Evolutionary conservation across 2,113 vertebrate genomes (phyloP), one percentile per base, ranked within the genome.

Genomic region (Elephas maximus): DNA sequence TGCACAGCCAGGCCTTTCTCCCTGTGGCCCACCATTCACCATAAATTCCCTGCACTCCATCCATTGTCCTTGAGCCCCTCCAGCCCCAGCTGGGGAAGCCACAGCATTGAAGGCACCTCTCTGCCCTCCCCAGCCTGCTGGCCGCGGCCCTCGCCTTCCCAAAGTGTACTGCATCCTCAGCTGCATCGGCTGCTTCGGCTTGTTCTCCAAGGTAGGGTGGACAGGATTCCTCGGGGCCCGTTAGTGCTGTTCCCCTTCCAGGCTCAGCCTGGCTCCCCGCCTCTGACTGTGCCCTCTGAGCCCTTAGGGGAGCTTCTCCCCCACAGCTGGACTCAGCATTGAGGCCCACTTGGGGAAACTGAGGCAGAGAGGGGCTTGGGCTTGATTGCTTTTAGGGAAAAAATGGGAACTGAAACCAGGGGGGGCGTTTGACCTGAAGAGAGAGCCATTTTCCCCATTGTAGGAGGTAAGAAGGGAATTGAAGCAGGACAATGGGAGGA

Each of bases 161-260:
- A 99, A 99, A 94, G 99, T 99, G 5, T 99, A 99, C 98, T 99
- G 99, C 95, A 99, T 99, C 98, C 99, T 99, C 98, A 99, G 99
- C 98, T 99, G 98, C 71, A 86, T 99, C 53, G 99, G 99, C 91
- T 99, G 99, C 98, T 99, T 99, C 0, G 99, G 99, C 78, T 98
- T 99, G 41, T 99, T 99, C 98, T 99, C 99, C 92, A 99, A 99
- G 99, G 99, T 99, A 98, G 21, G 71, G 1, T n/a, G 53, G 53
- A 28, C 20, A 8, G 84, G 83, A 79, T 77, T 89, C 94, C 67
- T 51, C 14, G 0, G 37, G 63, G 76, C 96, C 92, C 89, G 97
- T 90, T 69, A 1, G 30, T 90, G 94, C 87, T 69, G 95, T 93
- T 93, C 18, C 17, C 71, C 74, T 11, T 65, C 80, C 3, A 0